Conservation (phyloP, 2,113 vertebrate genomes). For the Protomyctophum bolini region DNA sequence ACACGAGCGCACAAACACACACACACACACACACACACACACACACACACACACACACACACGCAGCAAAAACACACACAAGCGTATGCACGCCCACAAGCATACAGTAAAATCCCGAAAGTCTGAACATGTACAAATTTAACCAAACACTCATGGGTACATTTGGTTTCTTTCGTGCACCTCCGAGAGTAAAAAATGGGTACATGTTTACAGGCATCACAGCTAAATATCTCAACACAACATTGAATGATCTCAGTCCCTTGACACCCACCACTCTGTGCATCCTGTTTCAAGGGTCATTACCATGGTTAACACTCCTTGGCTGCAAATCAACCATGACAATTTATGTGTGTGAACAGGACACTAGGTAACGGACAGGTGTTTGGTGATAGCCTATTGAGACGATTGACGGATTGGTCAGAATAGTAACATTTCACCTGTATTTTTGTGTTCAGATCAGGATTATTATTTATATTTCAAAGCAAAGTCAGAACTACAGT, state of each 20-base stretch:
- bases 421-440: neutral
- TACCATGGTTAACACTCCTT: conserved; percentile 58
- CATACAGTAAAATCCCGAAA: neutral
- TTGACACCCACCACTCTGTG: conserved; percentile 33
- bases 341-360: conserved; percentile 28
- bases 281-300: conserved; percentile 63
- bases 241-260: conserved; percentile 31
- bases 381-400: conserved; percentile 5
- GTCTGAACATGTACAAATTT: too few relatives aligned
- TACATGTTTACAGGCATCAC: conserved; percentile 23
- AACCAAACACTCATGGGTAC: too few relatives aligned
- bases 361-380: neutral
- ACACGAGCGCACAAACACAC: conserved; percentile 1
- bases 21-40: neutral
- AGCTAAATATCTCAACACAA: conserved; percentile 34
- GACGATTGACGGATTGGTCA: neutral
- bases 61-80: neutral
- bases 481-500: neutral
- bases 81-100: too few relatives aligned
- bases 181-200: too few relatives aligned
- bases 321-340: conserved; percentile 54
- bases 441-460: neutral
- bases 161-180: neutral
- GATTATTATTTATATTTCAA: too few relatives aligned
- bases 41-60: conserved; percentile 2